phyloP scores from a whole-genome alignment of 2,113 vertebrate species.

The Eulacestoma nigropectus region DNA sequence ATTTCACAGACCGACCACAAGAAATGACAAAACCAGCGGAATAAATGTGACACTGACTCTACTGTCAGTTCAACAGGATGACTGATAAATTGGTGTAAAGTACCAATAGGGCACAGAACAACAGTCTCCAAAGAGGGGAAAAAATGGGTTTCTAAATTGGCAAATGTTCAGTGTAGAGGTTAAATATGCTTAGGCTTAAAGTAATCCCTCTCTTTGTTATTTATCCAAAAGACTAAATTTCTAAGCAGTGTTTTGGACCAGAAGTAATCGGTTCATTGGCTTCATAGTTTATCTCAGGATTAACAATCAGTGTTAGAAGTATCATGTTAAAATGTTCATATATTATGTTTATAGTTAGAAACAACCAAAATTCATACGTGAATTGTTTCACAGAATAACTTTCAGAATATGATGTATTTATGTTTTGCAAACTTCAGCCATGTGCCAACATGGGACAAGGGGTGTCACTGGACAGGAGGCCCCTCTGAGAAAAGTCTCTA shows the following conservation, averaged over 20 bases:
- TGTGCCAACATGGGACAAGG: neutral
- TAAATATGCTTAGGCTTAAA: neutral
- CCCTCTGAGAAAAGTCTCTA: constrained; percentile 30
- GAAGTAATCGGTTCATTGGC: constrained; percentile 26
- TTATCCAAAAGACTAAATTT: constrained; percentile 30
- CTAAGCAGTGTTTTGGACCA: constrained; percentile 38
- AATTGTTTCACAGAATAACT: neutral
- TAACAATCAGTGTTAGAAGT: neutral
- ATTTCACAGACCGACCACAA: constrained; percentile 46
- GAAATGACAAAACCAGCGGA: constrained; percentile 24
- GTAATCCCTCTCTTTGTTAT: neutral
- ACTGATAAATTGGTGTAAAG: neutral
- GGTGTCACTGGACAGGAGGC: constrained; percentile 17
- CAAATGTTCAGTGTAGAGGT: neutral
- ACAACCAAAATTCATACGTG: neutral
- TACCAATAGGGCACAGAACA: constrained; percentile 10
- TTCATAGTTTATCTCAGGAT: constrained; percentile 2
- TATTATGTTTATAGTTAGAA: neutral
- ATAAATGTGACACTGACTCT: neutral
- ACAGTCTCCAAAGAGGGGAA: neutral
- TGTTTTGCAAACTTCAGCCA: constrained; percentile 38
- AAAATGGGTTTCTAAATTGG: neutral
- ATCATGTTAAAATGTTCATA: neutral
- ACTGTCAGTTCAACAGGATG: neutral
- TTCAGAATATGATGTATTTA: neutral